A percentile compares a stretch with the other conserved stretches of the same genome.
Evolutionary conservation across 1,140 invertebrate species (phyloP).

Genomic region (Dufourea novaeangliae): DNA sequence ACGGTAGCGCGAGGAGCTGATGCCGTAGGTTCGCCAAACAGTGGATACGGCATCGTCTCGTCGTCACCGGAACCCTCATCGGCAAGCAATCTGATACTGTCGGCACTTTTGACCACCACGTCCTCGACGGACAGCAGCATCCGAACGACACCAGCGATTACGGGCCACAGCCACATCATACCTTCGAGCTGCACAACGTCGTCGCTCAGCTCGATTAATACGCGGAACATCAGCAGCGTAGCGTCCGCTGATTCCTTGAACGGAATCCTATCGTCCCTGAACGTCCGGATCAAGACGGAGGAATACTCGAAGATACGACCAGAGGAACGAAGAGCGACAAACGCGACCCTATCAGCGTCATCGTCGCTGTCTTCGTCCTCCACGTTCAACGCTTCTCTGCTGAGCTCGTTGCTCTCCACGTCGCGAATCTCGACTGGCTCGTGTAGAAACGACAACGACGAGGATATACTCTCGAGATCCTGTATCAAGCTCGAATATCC

Average conservation of each 20-base stretch:
- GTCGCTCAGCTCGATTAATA: constrained; percentile 15
- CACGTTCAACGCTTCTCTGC: constrained; percentile 68
- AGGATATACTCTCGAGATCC: constrained; percentile 43
- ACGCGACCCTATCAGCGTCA: constrained; percentile 20
- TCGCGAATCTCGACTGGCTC: constrained; percentile 51
- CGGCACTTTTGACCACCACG: constrained; percentile 14
- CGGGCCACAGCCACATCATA: neutral
- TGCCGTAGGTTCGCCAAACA: constrained; percentile 55
- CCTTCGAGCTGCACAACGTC: constrained; percentile 55
- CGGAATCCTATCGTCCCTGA: constrained; percentile 68
- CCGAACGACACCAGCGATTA: neutral
- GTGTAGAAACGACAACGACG: constrained; percentile 43
- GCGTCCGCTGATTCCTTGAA: constrained; percentile 67
- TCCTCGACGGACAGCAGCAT: constrained; percentile 37
- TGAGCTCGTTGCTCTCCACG: constrained; percentile 70
- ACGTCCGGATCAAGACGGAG: constrained; percentile 71
- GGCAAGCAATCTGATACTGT: constrained; percentile 9
- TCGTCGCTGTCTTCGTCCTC: constrained; percentile 51
- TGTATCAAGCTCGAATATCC: constrained; percentile 64
- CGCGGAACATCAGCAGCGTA: constrained; percentile 13
- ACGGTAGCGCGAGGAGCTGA: constrained; percentile 61
- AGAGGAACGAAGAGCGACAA: constrained; percentile 50
- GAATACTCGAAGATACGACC: constrained; percentile 52
- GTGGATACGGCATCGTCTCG: constrained; percentile 64
- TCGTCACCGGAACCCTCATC: constrained; percentile 39